Percentiles rank a stretch among this genome's conserved stretches.
These are phyloP conservation scores for Aeoliscus strigatus DNA, from an alignment of 2,797 vertebrate genomes.

Conservation along the genomic window DNA sequence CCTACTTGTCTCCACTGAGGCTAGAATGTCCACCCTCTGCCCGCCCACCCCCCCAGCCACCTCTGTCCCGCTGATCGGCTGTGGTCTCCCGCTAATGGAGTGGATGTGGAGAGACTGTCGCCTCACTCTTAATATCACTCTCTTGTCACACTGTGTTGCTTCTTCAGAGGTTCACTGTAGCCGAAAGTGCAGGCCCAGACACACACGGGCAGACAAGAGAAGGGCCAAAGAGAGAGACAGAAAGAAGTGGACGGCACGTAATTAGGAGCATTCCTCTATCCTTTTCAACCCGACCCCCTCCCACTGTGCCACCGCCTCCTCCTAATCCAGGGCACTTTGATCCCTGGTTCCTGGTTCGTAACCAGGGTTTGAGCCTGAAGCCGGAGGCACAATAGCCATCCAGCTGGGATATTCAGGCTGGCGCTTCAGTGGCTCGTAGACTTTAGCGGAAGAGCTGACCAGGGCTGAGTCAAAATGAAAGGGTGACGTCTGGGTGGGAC, in stretches of 20 bases:
- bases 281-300: conserved; percentile 71
- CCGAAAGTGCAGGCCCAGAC: conserved; percentile 67
- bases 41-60: conserved; percentile 14
- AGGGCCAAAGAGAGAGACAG: conserved; percentile 42
- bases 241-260: conserved; percentile 67
- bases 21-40: conserved; percentile 55
- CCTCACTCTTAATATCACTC: conserved; percentile 71
- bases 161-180: conserved; percentile 73
- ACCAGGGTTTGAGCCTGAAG: conserved; percentile 60
- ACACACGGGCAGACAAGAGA: conserved; percentile 47
- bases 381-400: conserved; percentile 68
- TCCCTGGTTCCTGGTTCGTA: conserved; percentile 72
- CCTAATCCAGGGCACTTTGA: conserved; percentile 76
- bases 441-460: conserved; percentile 40
- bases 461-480: conserved; percentile 62
- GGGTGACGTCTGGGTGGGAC: conserved; percentile 56
- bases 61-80: conserved; percentile 36
- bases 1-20: conserved; percentile 51
- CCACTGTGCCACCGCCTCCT: conserved; percentile 56
- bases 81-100: conserved; percentile 53
- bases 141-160: conserved; percentile 70
- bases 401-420: conserved; percentile 76
- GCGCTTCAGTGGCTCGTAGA: conserved; percentile 54
- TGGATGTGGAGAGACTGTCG: conserved; percentile 50
- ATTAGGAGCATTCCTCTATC: conserved; percentile 80